These are phyloP conservation scores for Mormyrus hasselquistii DNA, from an alignment of 2,797 vertebrate species.

Conservation along the genomic window DNA sequence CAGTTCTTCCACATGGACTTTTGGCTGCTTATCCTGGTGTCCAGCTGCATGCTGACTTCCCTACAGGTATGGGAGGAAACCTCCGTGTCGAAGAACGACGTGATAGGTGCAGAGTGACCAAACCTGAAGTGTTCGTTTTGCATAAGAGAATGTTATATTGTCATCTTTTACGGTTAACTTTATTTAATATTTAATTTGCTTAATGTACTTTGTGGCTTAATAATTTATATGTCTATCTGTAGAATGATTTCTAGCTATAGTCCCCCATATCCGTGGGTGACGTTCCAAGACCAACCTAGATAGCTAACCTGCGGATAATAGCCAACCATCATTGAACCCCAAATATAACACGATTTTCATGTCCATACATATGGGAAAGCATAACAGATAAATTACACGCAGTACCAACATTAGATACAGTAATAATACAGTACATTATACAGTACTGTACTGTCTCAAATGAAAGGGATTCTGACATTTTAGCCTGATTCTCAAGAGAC, in stretches of 20 bases:
- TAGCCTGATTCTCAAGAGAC: neutral
- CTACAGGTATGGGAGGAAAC: slow-evolving; percentile 64
- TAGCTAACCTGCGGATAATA: neutral
- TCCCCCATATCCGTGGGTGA: neutral
- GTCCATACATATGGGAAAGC: neutral
- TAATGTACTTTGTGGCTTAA: neutral
- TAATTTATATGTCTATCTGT: neutral
- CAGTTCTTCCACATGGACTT: slow-evolving; percentile 85
- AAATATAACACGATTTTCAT: neutral
- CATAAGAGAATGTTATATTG: neutral
- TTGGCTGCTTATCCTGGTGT: slow-evolving; percentile 82
- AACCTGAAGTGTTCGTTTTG: neutral
- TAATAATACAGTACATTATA: neutral
- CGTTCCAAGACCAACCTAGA: neutral
- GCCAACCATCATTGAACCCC: neutral
- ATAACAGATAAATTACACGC: neutral
- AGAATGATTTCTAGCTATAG: neutral
- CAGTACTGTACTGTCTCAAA: neutral
- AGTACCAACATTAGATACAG: neutral
- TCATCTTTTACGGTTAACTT: neutral
- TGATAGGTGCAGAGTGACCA: neutral
- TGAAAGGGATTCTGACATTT: neutral
- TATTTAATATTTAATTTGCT: neutral
- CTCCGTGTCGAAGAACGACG: neutral
- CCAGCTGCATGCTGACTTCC: slow-evolving; percentile 81